Evolutionary conservation across 2,888 invertebrate genomes (phyloP), one percentile per base, ranked within the genome.

Genomic region (Carpatolechia fugitivella): DNA sequence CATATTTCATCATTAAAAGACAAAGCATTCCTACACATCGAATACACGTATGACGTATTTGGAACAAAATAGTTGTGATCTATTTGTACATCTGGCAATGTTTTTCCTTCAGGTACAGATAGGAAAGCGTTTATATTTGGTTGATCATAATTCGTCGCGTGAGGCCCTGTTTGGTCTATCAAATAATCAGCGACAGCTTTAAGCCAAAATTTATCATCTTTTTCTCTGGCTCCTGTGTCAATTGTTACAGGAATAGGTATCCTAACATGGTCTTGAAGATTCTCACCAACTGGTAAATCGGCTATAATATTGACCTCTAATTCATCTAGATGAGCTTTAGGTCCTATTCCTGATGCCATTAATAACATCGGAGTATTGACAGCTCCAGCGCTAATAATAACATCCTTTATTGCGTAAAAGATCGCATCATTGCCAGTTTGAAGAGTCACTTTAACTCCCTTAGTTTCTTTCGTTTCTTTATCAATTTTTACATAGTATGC

Each of bases 181-280:
- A 88, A 68, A 58, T 89, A 89, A 52, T 86, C 72, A 4, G 78
- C 80, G 16, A 80, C 70, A 53, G 87, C 85, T 66, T 79, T 80
- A 1, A 74, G 57, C 84, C 84, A 87, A 59, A 73, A 87, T 1
- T 60, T 61, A 13, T 82, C 78, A 59, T 75, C 76, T 58, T 75
- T 73, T 18, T 66, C 59, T 49, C 70, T 62, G 35, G 82, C 80
- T 40, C 84, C 83, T 38, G 84, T 83, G 40, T 84, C 66, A 5
- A 88, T 60, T 18, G 75, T 80, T 0, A 89, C 72, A 16, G 83
- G 82, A 49, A 90, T 70, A 5, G 88, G 85, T 62, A 90, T 85
- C 54, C 86, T 77, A 0, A 87, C 86, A 62, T 90, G 90, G 54
- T 90, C 89, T 68, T 88, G 88, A n/a, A 90, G 72, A 67, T 90